Conservation (phyloP, 2,797 vertebrate genomes). For the Squalus acanthias region DNA sequence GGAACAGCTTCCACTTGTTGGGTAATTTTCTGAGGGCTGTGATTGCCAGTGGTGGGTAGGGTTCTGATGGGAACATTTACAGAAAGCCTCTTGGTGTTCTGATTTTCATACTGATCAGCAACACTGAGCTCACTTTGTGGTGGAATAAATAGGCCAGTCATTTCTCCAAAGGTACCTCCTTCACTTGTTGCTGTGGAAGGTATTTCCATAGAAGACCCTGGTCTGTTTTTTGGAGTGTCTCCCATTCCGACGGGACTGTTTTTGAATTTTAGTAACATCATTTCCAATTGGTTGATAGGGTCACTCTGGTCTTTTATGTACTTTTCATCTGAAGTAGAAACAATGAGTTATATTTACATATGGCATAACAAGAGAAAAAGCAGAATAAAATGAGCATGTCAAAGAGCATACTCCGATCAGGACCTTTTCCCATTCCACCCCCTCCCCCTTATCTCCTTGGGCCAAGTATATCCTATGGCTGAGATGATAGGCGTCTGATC, state of each 20-base stretch:
- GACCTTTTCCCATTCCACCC: background rate
- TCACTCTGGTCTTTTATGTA: constrained; percentile 48
- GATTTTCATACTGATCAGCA: constrained; percentile 40
- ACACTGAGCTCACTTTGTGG: background rate
- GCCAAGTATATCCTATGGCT: background rate
- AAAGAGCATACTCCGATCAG: background rate
- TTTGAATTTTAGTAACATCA: constrained; percentile 47
- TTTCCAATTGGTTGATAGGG: constrained; percentile 66
- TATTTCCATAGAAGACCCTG: constrained; percentile 17
- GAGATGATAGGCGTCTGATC: background rate
- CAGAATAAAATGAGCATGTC: background rate
- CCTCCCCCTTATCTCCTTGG: background rate
- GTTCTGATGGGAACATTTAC: constrained; percentile 59
- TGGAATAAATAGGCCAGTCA: background rate
- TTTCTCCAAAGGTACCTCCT: background rate
- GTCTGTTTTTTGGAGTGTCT: constrained; percentile 10
- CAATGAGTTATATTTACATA: background rate
- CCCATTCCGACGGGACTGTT: background rate
- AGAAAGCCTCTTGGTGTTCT: constrained; percentile 50
- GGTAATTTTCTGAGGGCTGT: constrained; percentile 55
- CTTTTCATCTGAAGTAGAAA: constrained; percentile 62
- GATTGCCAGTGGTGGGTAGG: constrained; percentile 47
- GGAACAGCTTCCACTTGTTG: constrained; percentile 67
- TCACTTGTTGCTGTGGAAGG: constrained; percentile 19
- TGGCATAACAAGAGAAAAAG: background rate